Percentiles rank a stretch among this genome's conserved stretches.
Evolutionary conservation across 2,113 vertebrate genomes (phyloP).

Genomic region (Prochilodus magdalenae): DNA sequence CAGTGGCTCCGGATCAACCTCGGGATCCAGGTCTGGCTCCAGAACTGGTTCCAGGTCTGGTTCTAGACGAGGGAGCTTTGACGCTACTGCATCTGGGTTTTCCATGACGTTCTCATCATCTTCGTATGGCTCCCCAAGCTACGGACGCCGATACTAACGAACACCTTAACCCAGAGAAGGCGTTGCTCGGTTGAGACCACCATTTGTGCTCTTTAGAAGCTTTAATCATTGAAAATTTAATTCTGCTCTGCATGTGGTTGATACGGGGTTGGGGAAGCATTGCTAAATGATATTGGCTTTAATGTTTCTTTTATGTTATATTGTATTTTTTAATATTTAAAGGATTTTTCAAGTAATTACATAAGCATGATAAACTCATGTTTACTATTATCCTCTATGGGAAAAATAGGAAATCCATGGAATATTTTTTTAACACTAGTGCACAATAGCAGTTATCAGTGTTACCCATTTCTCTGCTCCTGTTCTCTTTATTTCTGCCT

Average conservation of each 20-base stretch:
- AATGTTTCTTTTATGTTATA: conserved; percentile 56
- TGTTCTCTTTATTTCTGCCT: conserved; percentile 12
- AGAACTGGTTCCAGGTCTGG: conserved; percentile 88
- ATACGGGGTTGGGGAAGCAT: conserved; percentile 55
- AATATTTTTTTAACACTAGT: not conserved
- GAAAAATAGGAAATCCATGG: not conserved
- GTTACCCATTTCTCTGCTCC: not conserved
- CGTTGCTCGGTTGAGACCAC: conserved; percentile 61
- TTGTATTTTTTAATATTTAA: conserved; percentile 21
- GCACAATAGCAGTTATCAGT: conserved; percentile 14
- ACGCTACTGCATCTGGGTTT: conserved; percentile 89
- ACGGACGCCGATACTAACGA: conserved; percentile 84
- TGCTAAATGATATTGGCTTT: conserved; percentile 45
- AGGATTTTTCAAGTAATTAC: not conserved
- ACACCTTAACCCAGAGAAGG: conserved; percentile 44
- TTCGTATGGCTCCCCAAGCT: conserved; percentile 89
- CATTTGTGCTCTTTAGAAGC: conserved; percentile 72
- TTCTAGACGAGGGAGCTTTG: conserved; percentile 93
- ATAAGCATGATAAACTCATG: no score
- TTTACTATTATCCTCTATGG: not conserved
- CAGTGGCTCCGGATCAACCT: conserved; percentile 89
- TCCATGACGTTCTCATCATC: conserved; percentile 90
- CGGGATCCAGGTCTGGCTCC: conserved; percentile 88
- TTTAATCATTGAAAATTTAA: conserved; percentile 71
- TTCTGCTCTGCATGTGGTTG: conserved; percentile 89